Conservation (phyloP, 2,113 vertebrate species). For the Sphaerodactylus townsendi region DNA sequence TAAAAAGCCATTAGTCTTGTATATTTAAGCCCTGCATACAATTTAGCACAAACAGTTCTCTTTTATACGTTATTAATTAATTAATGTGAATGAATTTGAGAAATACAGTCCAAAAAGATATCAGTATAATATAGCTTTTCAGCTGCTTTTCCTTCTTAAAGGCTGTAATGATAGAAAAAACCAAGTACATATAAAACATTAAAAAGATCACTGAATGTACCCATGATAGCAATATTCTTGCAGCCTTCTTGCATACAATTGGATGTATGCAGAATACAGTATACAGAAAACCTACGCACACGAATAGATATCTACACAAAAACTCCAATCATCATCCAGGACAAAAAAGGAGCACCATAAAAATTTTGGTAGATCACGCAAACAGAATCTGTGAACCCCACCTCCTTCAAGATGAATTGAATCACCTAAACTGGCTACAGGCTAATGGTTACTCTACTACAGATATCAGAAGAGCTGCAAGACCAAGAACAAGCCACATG, state of each 20-base stretch:
- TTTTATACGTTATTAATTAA: neutral
- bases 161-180: neutral
- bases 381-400: no score
- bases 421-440: no score
- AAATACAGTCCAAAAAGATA: neutral
- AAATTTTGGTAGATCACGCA: no score
- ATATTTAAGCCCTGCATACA: neutral
- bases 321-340: no score
- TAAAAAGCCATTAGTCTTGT: neutral
- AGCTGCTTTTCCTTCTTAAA: neutral
- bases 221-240: neutral
- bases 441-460: no score
- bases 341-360: no score
- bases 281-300: no score
- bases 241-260: neutral
- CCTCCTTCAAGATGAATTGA: no score
- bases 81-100: conserved; percentile 7
- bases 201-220: neutral
- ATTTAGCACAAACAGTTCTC: neutral
- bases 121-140: neutral
- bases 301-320: no score
- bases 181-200: neutral
- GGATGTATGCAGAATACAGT: no score
- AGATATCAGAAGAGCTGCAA: no score
- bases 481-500: no score